Evolutionary conservation across 92 coral and sea anemone species (phyloP).

Genomic region (Hydrozoanthus gracilis): DNA sequence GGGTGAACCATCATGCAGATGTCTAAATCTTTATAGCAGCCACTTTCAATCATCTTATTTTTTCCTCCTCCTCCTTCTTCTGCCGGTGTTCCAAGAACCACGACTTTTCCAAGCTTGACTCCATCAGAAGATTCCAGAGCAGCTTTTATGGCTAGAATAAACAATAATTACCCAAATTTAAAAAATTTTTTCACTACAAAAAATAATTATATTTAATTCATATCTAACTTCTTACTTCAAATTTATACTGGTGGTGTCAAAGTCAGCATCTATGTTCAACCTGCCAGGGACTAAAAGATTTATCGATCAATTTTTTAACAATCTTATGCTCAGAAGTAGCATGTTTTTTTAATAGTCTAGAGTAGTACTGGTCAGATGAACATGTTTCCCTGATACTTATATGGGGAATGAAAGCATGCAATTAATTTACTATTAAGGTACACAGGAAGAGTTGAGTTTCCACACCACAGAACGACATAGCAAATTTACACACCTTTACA

Average conservation of each 20-base stretch:
- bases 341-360: no score
- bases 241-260: no score
- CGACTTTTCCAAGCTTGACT: constrained; percentile 47
- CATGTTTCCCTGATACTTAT: no score
- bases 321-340: no score
- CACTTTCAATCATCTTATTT: constrained; percentile 57
- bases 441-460: no score
- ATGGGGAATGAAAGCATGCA: no score
- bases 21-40: constrained; percentile 55
- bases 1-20: constrained; percentile 72
- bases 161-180: background rate
- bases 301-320: no score
- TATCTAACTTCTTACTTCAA: no score
- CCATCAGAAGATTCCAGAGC: constrained; percentile 5
- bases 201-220: background rate
- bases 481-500: constrained; percentile 16
- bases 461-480: constrained; percentile 5
- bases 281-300: no score
- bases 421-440: no score
- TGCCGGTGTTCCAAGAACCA: constrained; percentile 63
- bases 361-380: no score
- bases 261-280: no score
- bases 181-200: background rate
- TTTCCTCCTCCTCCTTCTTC: constrained; percentile 68
- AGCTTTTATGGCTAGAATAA: constrained; percentile 24